Base-by-base conservation (phyloP, 37 sponge, comb jelly and placozoan genomes). In the Dysidea cf. avara region DNA sequence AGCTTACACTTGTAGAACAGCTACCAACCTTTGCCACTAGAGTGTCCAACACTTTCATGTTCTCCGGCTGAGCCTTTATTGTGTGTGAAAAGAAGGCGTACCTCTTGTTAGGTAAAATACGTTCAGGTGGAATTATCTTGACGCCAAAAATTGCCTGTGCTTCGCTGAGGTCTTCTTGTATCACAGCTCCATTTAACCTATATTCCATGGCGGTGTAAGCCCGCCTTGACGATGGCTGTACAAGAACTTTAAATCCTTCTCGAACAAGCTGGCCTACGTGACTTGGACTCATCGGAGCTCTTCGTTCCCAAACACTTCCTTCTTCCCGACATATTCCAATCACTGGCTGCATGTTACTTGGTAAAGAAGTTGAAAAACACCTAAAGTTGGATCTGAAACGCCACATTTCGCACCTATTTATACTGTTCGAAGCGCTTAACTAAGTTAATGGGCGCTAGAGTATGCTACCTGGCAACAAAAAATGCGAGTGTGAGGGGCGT, bases 21-120 rank as follows among this genome's bases (percentile, higher is more conserved):
- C 6, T 26, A 39, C 59, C 28, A 22, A 92, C 93, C 91, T 96
- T 91, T 47, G 86, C 56, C 11, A 98, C 24, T 40, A 92, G 47
- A 20, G 87, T 87, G 56, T 94, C 96, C 43, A 98, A 69, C 34
- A 98, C 79, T 0, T 84, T 81, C 96, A 98, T 95, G 62, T 91
- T 92, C 20, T 83, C 93, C 50, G 83, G 66, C 79, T 98, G 99
- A 11, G 90, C 99, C 46, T 98, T 98, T 69, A 94, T 94, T 37
- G 99, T 98, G 86, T 98, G 99, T 1, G 99, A 98, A 78, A 98
- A 98, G 82, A 98, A 81, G 33, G 83, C 81, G 59, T 89, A 94
- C 36, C 91, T 96, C 69, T 90, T 93, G 68, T 86, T 72, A 0
- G 90, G 79, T 1, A 93, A 71, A 16, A 96, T 63, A 25, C 56